phyloP scores from a whole-genome alignment of 30 jellyfish, hydroid and myxozoan genomes.

The Hydractinia echinata region DNA sequence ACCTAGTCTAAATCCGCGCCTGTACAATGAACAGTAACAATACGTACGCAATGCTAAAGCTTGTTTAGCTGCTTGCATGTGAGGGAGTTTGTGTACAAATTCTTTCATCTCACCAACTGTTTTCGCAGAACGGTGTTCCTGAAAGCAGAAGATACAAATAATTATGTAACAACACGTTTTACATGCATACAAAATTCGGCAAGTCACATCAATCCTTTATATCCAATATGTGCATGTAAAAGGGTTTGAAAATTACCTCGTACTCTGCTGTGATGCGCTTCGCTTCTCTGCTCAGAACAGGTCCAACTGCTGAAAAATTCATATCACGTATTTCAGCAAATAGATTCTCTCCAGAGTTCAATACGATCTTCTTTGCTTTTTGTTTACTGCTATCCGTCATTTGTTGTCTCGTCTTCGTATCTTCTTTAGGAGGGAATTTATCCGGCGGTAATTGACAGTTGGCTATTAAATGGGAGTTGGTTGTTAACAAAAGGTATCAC shows the following conservation, averaged over 20 bases:
- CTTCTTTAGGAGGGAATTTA: conserved; percentile 72
- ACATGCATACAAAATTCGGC: background rate
- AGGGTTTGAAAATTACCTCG: conserved; percentile 32
- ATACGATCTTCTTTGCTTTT: conserved; percentile 58
- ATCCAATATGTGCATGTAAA: background rate
- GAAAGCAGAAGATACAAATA: conserved; percentile 9
- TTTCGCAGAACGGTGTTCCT: conserved; percentile 91
- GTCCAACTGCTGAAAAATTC: conserved; percentile 93
- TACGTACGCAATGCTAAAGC: conserved; percentile 75
- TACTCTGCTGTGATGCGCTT: conserved; percentile 91
- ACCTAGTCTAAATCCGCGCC: too few species aligned
- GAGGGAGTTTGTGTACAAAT: conserved; percentile 90
- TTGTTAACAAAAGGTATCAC: too few species aligned
- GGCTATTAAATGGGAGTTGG: background rate
- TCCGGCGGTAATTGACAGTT: conserved; percentile 74
- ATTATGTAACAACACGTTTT: background rate
- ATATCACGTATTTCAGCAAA: conserved; percentile 82
- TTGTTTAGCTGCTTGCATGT: conserved; percentile 88
- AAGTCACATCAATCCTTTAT: background rate
- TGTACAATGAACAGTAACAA: too few species aligned
- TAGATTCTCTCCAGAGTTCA: conserved; percentile 78
- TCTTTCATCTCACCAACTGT: conserved; percentile 97
- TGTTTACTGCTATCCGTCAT: background rate
- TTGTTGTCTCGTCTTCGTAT: conserved; percentile 49
- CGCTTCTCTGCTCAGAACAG: conserved; percentile 91